Conservation (phyloP, 2,113 vertebrate genomes). For the Myodes glareolus region DNA sequence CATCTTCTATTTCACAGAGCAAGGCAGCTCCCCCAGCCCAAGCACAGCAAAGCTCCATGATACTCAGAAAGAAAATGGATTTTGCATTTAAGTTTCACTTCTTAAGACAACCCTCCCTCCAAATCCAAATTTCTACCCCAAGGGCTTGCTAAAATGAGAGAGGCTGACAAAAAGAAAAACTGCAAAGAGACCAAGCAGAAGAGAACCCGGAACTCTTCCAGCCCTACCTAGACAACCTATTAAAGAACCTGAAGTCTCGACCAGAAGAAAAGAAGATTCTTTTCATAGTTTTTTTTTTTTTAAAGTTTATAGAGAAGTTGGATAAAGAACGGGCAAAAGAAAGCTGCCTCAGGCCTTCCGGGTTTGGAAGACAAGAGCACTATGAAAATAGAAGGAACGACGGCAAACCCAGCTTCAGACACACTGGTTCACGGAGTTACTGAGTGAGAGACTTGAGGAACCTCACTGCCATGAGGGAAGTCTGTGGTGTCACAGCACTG, state of each 20-base stretch:
- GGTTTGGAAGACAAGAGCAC: background rate
- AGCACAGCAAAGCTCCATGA: background rate
- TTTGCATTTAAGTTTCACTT: background rate
- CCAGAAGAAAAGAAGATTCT: background rate
- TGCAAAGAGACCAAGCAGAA: background rate
- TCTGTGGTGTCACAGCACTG: background rate
- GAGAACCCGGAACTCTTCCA: background rate
- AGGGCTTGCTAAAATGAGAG: background rate
- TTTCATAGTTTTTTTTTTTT: background rate
- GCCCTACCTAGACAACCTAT: background rate
- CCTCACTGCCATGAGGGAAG: conserved; percentile 42
- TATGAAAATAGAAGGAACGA: conserved; percentile 24
- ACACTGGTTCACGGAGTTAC: background rate
- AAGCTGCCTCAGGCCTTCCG: background rate
- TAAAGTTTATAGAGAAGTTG: background rate
- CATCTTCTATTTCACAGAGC: conserved; percentile 34
- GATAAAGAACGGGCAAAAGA: background rate
- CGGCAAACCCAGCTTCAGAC: background rate
- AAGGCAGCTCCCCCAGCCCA: background rate
- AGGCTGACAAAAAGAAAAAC: background rate
- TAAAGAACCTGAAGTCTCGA: background rate
- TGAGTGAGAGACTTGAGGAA: conserved; percentile 45
- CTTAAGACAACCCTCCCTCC: background rate
- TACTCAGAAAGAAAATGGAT: background rate
- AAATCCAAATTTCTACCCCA: background rate